Percentiles rank a stretch among this genome's conserved stretches.
Conservation (phyloP, 1,140 invertebrate genomes). For the Lethocerus indicus region DNA sequence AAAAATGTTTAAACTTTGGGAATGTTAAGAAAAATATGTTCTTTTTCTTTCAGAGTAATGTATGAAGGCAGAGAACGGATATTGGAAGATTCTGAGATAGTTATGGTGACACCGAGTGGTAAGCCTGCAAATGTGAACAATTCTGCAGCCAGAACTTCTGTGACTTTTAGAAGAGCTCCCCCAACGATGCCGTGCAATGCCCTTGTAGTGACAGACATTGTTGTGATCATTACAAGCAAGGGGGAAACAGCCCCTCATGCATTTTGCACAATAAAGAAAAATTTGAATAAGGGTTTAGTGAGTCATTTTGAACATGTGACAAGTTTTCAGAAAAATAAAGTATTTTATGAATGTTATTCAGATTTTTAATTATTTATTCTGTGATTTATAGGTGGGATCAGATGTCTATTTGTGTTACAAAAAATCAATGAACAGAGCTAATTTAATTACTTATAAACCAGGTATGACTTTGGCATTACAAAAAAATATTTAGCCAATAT, state of each 20-base stretch:
- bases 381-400: slow-evolving; percentile 50
- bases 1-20: too few relatives aligned
- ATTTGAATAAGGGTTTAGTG: slow-evolving; percentile 89
- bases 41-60: slow-evolving; percentile 59
- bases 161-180: slow-evolving; percentile 79
- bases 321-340: not conserved
- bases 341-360: not conserved
- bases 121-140: slow-evolving; percentile 94
- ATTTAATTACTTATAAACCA: slow-evolving; percentile 67
- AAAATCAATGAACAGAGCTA: slow-evolving; percentile 92
- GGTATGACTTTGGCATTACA: too few relatives aligned
- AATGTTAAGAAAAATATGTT: too few relatives aligned
- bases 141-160: slow-evolving; percentile 73
- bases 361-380: slow-evolving; percentile 5
- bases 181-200: slow-evolving; percentile 84
- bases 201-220: slow-evolving; percentile 92
- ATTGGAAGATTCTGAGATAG: slow-evolving; percentile 85
- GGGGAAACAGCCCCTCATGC: slow-evolving; percentile 90
- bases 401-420: slow-evolving; percentile 98
- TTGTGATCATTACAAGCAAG: slow-evolving; percentile 85
- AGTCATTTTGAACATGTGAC: slow-evolving; percentile 12
- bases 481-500: too few relatives aligned
- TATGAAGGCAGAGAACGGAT: slow-evolving; percentile 85
- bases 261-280: slow-evolving; percentile 90
- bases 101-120: slow-evolving; percentile 68